These are phyloP conservation scores for Balanococcus diminutus DNA, from an alignment of 2,888 invertebrate genomes.

Conservation along the genomic window DNA sequence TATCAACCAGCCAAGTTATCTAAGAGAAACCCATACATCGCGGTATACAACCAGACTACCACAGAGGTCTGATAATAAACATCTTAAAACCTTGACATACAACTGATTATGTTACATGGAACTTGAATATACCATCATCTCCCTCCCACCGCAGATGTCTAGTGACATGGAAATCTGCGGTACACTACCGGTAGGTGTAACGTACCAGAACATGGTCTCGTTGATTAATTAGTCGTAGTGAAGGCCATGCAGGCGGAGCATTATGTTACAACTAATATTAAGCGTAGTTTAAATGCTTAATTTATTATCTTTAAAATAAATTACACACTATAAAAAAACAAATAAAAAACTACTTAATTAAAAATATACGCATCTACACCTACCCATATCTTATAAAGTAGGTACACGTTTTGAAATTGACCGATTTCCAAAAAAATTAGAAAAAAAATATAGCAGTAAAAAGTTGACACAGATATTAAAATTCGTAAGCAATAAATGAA, in stretches of 20 bases:
- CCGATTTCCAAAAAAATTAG: neutral
- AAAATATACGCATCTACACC: neutral
- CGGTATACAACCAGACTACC: no score
- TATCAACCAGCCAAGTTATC: no score
- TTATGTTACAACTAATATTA: neutral
- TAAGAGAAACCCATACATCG: no score
- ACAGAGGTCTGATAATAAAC: no score
- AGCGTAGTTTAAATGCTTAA: neutral
- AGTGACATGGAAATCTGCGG: neutral
- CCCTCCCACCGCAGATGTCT: neutral
- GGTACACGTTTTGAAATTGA: neutral
- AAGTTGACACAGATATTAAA: neutral
- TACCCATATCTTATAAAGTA: neutral
- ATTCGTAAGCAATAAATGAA: neutral
- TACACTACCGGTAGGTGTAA: neutral
- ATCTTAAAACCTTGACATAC: neutral
- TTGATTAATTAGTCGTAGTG: neutral
- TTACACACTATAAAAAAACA: neutral
- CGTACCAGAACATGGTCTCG: neutral
- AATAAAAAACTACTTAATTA: neutral
- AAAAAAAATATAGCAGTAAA: neutral
- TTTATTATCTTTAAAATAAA: neutral
- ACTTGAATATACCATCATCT: neutral
- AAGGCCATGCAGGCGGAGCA: slow-evolving; percentile 7
- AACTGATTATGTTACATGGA: neutral